Conservation (phyloP, 2,797 vertebrate genomes). For the Tragopan temminckii region DNA sequence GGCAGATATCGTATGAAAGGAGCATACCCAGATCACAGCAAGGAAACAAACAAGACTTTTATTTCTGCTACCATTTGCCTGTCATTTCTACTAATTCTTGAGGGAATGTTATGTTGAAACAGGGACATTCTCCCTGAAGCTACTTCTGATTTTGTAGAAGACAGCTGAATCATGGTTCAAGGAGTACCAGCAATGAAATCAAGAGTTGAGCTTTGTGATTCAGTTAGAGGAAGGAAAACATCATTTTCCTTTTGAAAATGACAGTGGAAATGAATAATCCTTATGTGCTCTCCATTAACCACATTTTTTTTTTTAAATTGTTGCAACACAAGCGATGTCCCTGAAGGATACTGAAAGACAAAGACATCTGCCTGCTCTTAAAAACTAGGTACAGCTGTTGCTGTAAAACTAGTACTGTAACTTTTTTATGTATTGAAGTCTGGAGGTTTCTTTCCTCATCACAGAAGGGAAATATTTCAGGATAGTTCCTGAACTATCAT, state of each 20-base stretch:
- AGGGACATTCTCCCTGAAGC: neutral
- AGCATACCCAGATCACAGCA: neutral
- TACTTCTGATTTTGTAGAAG: neutral
- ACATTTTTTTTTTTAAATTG: neutral
- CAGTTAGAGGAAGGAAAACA: neutral
- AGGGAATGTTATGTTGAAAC: conserved; percentile 1
- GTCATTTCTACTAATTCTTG: neutral
- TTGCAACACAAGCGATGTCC: neutral
- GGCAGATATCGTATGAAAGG: neutral
- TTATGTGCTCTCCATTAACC: neutral
- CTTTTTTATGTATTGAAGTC: neutral
- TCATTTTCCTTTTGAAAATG: neutral
- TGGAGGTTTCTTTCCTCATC: conserved; percentile 16
- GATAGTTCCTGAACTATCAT: neutral
- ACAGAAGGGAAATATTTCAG: neutral
- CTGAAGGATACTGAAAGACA: conserved; percentile 12
- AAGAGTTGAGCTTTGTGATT: neutral
- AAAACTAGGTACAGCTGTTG: conserved; percentile 18
- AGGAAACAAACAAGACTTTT: neutral
- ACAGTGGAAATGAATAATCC: neutral
- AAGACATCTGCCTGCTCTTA: conserved; percentile 2
- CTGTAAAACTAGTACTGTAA: conserved; percentile 3
- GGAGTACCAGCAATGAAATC: neutral
- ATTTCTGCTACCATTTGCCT: neutral
- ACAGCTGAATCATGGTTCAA: neutral